Evolutionary conservation across 1,140 invertebrate genomes (phyloP), one percentile per base, ranked within the genome.

Genomic region (Achatina immaculata): DNA sequence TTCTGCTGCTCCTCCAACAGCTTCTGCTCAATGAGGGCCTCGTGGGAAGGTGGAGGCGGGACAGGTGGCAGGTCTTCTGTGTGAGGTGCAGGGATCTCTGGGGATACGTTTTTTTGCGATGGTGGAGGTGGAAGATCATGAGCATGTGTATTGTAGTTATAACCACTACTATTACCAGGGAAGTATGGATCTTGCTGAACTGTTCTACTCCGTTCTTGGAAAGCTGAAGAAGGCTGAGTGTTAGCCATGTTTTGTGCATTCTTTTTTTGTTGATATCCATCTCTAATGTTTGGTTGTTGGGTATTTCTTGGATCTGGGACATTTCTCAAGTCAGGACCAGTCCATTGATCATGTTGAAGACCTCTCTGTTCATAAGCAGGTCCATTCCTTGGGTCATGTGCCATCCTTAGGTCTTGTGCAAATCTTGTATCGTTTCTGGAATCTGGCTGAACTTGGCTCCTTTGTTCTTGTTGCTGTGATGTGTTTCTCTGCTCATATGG

Each of bases 51-150:
- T 14, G 88, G 89, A 66, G 88, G 89, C 4, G 87, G 87, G 31
- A 88, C 81, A 51, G 88, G 88, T 68, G 89, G 89, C 42, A 87
- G 81, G 6, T 89, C 86, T 34, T 90, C 88, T n/a, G 81, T 6
- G 9, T 4, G 58, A 62, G 58, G 58, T 9, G 58, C 6, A 0
- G 58, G 58, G 4, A 68, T 6, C 82, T 78, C 36, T 86, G 88
- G n/a, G 88, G 88, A 19, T 88, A 87, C 21, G 87, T 86, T 85
- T 36, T 43, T 78, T 11, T 84, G 80, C 21, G 36, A 1, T 9
- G 86, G 84, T 24, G 85, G 86, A 51, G 88, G 85, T 69, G 83
- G 83, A 68, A 86, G 68, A 42, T 87, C 81, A 31, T 75, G 34
- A 48, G 62, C 3, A 51, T 73, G n/a, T 72, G 31, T 14, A 16